These are phyloP conservation scores for Archivesica marissinica DNA, from an alignment of 1,140 invertebrate genomes.

Conservation along the genomic window DNA sequence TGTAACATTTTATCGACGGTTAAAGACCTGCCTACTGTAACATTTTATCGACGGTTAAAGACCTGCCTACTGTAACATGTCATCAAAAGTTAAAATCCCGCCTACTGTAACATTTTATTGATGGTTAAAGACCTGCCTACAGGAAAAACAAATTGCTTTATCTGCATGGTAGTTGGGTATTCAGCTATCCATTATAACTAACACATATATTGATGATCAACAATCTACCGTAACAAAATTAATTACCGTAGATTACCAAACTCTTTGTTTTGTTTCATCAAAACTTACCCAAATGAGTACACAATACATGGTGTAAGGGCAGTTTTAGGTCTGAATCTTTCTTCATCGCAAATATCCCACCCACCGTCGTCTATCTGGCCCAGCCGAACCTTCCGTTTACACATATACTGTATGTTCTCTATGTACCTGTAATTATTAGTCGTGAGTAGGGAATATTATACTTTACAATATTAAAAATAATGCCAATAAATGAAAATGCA, in stretches of 20 bases:
- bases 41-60: too few relatives aligned
- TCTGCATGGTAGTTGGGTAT: too few relatives aligned
- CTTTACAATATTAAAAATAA: neutral
- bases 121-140: too few relatives aligned
- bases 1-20: too few relatives aligned
- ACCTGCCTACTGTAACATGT: too few relatives aligned
- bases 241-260: neutral
- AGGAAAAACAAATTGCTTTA: too few relatives aligned
- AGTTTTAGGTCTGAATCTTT: constrained; percentile 60
- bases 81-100: too few relatives aligned
- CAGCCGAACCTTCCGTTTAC: constrained; percentile 71
- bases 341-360: constrained; percentile 79
- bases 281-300: constrained; percentile 76
- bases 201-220: too few relatives aligned
- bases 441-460: neutral
- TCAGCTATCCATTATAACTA: too few relatives aligned
- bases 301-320: constrained; percentile 64
- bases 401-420: constrained; percentile 69
- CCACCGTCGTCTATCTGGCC: constrained; percentile 74
- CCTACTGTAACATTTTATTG: too few relatives aligned
- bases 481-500: neutral
- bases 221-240: too few relatives aligned
- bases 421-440: constrained; percentile 66
- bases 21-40: too few relatives aligned
- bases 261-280: neutral